Conservation (phyloP, 1,140 invertebrate species). For the Schlechtendalia chinensis region DNA sequence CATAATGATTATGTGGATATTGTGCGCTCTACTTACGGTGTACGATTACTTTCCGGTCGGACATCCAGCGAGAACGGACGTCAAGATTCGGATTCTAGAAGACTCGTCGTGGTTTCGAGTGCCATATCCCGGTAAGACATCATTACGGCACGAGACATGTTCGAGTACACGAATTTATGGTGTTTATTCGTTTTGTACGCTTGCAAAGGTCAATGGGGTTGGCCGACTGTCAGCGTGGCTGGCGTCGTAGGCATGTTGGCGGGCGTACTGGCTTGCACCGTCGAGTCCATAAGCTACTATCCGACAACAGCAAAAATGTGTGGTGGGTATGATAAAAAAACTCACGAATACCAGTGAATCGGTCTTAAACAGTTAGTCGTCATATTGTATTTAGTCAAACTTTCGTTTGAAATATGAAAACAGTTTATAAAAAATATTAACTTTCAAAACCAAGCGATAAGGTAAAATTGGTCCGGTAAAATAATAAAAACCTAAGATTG, state of each 20-base stretch:
- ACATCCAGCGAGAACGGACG: slow-evolving; percentile 76
- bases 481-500: no score
- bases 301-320: slow-evolving; percentile 81
- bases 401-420: no score
- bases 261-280: slow-evolving; percentile 77
- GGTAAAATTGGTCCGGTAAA: no score
- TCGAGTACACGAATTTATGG: no score
- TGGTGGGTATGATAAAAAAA: slow-evolving; percentile 58
- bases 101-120: slow-evolving; percentile 79
- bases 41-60: slow-evolving; percentile 65
- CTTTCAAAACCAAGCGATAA: no score
- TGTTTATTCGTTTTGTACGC: no score
- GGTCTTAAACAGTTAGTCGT: no score
- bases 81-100: slow-evolving; percentile 69
- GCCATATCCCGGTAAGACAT: slow-evolving; percentile 72
- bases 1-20: slow-evolving; percentile 75
- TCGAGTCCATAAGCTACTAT: slow-evolving; percentile 87
- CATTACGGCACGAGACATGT: background rate
- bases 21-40: slow-evolving; percentile 73
- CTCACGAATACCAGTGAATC: no score
- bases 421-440: no score
- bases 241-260: slow-evolving; percentile 81
- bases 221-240: slow-evolving; percentile 71
- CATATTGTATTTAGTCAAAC: no score
- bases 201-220: slow-evolving; percentile 76